Base-by-base conservation (phyloP, 2,888 invertebrate genomes). In the Sycophila texana region DNA sequence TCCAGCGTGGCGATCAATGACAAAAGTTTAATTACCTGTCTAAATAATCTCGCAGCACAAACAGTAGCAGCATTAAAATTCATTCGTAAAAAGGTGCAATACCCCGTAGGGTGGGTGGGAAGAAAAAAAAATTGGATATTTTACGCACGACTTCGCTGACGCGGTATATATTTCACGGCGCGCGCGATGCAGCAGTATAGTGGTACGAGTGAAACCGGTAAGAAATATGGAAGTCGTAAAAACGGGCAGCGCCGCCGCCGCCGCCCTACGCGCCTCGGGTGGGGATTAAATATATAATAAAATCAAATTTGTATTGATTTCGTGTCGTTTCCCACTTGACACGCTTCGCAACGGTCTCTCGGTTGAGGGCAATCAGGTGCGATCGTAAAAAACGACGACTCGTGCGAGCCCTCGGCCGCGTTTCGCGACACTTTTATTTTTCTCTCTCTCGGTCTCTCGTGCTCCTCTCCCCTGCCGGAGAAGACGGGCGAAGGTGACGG, bases 251-350 rank as follows among this genome's bases (percentile, higher is more conserved):
- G 13, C 16, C 51, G 13, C 20, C 18, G 51, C 60, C 30, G 20
- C 39, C 39, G 10, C 39, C 7, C 39, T 39, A 0, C 10, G 30
- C 58, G 55, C 67, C 53, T 16, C 7, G 67, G 14, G 30, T 61
- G 14, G 53, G 26, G 73, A 47, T 63, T 57, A 79, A 70, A 66
- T 77, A 51, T 70, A 70, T 80, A 80, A 80, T 80, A 80, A 80
- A 76, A 76, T 80, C 68, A 76, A 80, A 80, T 80, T 80, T 77
- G 76, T 76, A 80, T 80, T 76, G 80, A 80, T 80, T 80, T 26
- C 51, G 58, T 65, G 58, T 68, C 80, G 70, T 16, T 57, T 63
- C 47, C 72, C 76, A 67, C 73, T 20, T 70, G 61, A 68, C 61
- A 63, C 72, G 68, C 39, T 16, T 55, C 68, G 18, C 71, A 58